Evolutionary conservation across 2,888 invertebrate species (phyloP), one percentile per base, ranked within the genome.

Genomic region (Pherbina coryleti): DNA sequence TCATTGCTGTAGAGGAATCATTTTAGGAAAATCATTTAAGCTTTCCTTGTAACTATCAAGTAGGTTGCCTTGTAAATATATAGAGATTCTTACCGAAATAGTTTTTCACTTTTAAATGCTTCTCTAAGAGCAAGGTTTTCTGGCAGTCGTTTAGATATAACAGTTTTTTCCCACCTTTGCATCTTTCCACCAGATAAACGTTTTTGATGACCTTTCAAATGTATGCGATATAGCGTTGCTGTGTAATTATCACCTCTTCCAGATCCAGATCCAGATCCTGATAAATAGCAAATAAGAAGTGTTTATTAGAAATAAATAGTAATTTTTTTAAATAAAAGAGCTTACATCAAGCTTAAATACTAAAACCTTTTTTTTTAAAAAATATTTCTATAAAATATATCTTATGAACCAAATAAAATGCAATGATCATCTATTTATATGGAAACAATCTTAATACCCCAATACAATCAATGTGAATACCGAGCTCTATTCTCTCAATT

Each of bases 161-260:
- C 91, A 25, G 92, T 92, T 28, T 92, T 91, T 79, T 92, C 90
- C 93, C 94, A 94, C n/a, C 92, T 91, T 70, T 91, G 89, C 77
- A 91, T 90, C 79, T 86, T 85, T 11, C 85, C 88, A 67, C 86
- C 85, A 17, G 57, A 57, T 49, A 81, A 75, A 73, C 80, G 80
- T 34, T 85, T 84, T 11, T 85, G 82, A 67, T 86, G 85, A 49
- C 94, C 94, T 82, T 91, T 92, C 3, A 93, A 88, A 0, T 91
- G 90, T 76, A 94, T 91, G 17, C 94, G 91, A 87, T 94, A 94
- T 8, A 94, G 90, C 91, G 93, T 93, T 9, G 94, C 94, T 0
- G 94, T 94, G 85, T 94, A 94, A 87, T 94, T 94, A 84, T 94
- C 94, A 0, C 94, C 94, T 73, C 94, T 91, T 77, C 93, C 93